A percentile compares a stretch with the other conserved stretches of the same genome.
Evolutionary conservation across 2,888 invertebrate genomes (phyloP).

Genomic region (Himalopsyche kuldschensis): DNA sequence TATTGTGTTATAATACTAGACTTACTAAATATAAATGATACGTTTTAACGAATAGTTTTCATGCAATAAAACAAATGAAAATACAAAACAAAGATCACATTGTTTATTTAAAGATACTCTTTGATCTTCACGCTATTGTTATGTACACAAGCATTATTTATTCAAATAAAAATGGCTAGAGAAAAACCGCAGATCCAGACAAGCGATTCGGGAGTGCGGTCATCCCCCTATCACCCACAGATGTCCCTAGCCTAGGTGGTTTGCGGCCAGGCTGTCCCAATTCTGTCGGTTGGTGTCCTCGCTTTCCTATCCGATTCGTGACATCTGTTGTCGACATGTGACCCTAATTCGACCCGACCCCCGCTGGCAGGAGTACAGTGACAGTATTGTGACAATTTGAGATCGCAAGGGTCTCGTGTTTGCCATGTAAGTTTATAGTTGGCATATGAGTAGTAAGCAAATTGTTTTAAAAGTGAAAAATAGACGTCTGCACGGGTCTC

Average conservation of each 20-base stretch:
- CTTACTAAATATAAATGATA: no score
- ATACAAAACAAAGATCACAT: background rate
- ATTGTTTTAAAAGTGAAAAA: no score
- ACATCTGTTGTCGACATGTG: conserved; percentile 26
- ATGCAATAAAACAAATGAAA: no score
- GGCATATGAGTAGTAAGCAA: background rate
- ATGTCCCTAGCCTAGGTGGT: background rate
- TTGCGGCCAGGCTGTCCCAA: background rate
- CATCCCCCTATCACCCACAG: background rate
- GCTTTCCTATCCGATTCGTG: conserved; percentile 14
- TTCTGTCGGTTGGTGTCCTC: conserved; percentile 18
- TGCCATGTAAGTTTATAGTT: background rate
- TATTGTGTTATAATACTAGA: no score
- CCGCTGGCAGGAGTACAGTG: background rate
- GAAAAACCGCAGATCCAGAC: background rate
- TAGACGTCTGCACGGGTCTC: no score
- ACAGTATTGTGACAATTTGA: background rate
- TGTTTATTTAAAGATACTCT: background rate
- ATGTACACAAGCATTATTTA: background rate
- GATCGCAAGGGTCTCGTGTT: background rate
- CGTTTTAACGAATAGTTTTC: no score
- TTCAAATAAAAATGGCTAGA: background rate
- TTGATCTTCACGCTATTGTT: background rate
- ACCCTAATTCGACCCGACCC: conserved; percentile 5
- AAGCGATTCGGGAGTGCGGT: background rate